Evolutionary conservation across 2,797 vertebrate genomes (phyloP).

Genomic region (Otolemur crassicaudatus): DNA sequence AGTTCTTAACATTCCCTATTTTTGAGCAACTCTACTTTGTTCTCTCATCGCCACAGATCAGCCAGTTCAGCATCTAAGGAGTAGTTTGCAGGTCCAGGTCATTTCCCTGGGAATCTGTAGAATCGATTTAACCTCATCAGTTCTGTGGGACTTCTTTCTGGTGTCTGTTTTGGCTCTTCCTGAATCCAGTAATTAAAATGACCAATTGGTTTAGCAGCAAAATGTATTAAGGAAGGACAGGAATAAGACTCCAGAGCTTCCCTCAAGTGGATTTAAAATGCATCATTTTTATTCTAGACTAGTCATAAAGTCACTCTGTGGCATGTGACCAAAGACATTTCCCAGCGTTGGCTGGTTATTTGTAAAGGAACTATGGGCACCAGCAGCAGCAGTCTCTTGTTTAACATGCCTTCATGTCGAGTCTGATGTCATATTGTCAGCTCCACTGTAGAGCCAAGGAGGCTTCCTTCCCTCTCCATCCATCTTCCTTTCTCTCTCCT

Average conservation of each 20-base stretch:
- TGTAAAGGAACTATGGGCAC: not conserved
- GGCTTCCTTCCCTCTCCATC: not conserved
- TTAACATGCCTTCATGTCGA: not conserved
- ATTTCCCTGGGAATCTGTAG: not conserved
- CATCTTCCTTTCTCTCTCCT: not conserved
- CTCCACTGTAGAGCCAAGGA: not conserved
- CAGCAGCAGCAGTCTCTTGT: rapidly evolving
- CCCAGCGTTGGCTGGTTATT: not conserved
- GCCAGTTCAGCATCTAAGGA: not conserved
- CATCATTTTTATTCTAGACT: not conserved
- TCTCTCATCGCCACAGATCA: not conserved
- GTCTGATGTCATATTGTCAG: not conserved
- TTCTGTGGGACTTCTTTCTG: conserved; percentile 2
- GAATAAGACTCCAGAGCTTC: not conserved
- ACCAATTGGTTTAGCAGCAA: not conserved
- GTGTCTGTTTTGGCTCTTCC: not conserved
- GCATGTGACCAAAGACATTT: not conserved
- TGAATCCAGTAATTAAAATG: conserved; percentile 15
- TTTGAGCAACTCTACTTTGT: not conserved
- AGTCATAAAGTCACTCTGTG: not conserved
- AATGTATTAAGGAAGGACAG: not conserved
- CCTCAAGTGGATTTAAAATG: not conserved
- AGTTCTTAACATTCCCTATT: not conserved
- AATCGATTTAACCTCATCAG: not conserved
- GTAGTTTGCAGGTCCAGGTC: not conserved